A percentile compares a stretch with the other conserved stretches of the same genome.
Evolutionary conservation across 2,113 vertebrate genomes (phyloP).

Genomic region (Chauna torquata): DNA sequence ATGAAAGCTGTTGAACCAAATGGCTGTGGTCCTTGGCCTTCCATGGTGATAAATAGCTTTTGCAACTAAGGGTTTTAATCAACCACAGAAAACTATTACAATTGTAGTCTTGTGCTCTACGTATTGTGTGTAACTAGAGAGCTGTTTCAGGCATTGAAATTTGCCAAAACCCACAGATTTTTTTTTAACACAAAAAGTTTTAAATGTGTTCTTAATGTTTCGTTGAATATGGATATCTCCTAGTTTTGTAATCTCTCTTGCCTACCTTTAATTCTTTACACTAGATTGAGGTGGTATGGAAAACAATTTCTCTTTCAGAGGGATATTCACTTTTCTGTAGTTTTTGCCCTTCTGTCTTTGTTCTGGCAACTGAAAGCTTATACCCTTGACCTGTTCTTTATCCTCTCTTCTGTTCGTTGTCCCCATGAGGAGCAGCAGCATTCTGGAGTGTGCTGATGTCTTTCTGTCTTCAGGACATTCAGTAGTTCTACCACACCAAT

Average conservation of each 20-base stretch:
- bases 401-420: not conserved
- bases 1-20: rapidly evolving
- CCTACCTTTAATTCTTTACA: not conserved
- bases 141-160: not conserved
- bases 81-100: not conserved
- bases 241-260: not conserved
- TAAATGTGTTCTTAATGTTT: not conserved
- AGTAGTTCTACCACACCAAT: not conserved
- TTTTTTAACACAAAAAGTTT: not conserved
- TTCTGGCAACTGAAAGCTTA: not conserved
- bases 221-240: not conserved
- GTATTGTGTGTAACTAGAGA: not conserved
- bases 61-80: not conserved
- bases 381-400: not conserved
- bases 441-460: not conserved
- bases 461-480: not conserved
- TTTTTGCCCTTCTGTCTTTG: not conserved
- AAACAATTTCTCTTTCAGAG: not conserved
- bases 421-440: rapidly evolving
- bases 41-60: not conserved
- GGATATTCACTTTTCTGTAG: not conserved
- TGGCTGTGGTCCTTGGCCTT: not conserved
- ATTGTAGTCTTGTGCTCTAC: not conserved
- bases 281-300: not conserved
- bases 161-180: not conserved